Base-by-base conservation (phyloP, 2,888 invertebrate species). In the Rotaria sp. region DNA sequence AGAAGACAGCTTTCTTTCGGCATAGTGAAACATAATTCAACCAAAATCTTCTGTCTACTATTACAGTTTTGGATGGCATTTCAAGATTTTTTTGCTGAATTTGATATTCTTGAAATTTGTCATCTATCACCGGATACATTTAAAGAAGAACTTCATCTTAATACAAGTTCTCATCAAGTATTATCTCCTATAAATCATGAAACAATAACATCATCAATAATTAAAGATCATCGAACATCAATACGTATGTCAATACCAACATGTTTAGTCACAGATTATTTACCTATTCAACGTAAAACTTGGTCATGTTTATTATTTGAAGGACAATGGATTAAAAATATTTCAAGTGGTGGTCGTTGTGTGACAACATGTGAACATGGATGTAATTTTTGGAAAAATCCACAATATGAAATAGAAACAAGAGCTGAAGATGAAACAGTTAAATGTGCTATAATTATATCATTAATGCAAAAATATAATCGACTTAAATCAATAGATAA, bases 141-240 rank as follows among this genome's bases (percentile, higher is more conserved):
- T 15, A 94, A 30, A 84, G 52, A 55, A 84, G 84, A 84, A 50
- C 21, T 52, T n/a, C 84, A 48, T 26, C 41, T 84, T 26, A 41
- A 48, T 30, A 30, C 26, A 45, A 45, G 18, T 30, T 8, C 3
- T 26, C 75, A 41, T 7, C 11, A 24, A 4, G 10, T 26, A 41
- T 21, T 26, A 26, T 35, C 24, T 15, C 74, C 38, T 18, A 18
- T 21, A 38, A 75, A 8, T 41, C 7, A 15, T 26, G 35, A 35
- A 21, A 0, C 38, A 74, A 18, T 21, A 38, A 74, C 74, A 38
- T 24, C 74, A 8, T 38, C 74, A 8, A 15, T 74, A 10, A 24
- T 74, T 1, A 74, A 74, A 74, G 38, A 74, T 74, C 38, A 74
- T 38, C 35, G 41, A 26, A 24, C 41, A 21, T 74, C 74, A n/a